A percentile compares a stretch with the other conserved stretches of the same genome.
phyloP scores from a whole-genome alignment of 2,797 vertebrate species.

The Astyanax mexicanus region DNA sequence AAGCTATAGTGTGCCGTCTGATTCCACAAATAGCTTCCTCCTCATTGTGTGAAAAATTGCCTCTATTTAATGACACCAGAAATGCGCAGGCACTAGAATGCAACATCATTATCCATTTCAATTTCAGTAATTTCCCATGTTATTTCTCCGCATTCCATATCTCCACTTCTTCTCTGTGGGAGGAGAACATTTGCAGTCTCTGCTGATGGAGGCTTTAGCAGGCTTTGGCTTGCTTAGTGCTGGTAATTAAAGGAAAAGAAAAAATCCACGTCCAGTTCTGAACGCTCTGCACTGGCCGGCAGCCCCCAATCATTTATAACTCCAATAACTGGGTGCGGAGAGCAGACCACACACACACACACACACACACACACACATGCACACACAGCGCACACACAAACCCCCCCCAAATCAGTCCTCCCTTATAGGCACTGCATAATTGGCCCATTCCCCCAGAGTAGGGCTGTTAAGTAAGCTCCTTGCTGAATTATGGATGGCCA shows the following conservation, averaged over 20 bases:
- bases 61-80: constrained; percentile 27
- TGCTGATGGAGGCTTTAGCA: constrained; percentile 35
- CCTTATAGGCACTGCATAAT: constrained; percentile 54
- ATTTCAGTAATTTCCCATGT: constrained; percentile 23
- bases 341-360: constrained; percentile 28
- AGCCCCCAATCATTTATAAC: constrained; percentile 55
- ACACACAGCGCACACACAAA: constrained; percentile 43
- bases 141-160: constrained; percentile 20
- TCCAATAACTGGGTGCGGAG: constrained; percentile 50
- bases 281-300: constrained; percentile 38
- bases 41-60: constrained; percentile 37
- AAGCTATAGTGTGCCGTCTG: neutral
- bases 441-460: constrained; percentile 51
- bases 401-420: constrained; percentile 51
- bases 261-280: constrained; percentile 47
- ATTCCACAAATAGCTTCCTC: constrained; percentile 40
- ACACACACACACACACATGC: constrained; percentile 34
- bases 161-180: constrained; percentile 13
- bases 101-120: constrained; percentile 29
- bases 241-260: constrained; percentile 60
- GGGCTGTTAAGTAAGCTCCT: constrained; percentile 57
- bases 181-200: constrained; percentile 28
- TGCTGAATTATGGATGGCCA: constrained; percentile 62
- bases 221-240: constrained; percentile 35
- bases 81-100: constrained; percentile 16